Percentiles rank a stretch among this genome's conserved stretches.
phyloP scores from a whole-genome alignment of 1,140 invertebrate genomes.

The Brachionus angularis region DNA sequence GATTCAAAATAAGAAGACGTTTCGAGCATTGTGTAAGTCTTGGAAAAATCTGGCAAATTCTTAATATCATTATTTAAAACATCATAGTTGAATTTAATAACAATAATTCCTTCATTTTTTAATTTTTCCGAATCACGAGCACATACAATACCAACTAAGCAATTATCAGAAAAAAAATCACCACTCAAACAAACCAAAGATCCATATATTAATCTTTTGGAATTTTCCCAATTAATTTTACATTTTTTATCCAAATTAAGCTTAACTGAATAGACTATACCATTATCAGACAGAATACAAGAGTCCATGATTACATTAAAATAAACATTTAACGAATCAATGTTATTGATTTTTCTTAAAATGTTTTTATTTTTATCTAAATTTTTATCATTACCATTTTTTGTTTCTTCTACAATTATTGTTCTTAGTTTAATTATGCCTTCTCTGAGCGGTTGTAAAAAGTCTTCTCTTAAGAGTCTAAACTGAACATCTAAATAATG shows the following conservation, averaged over 20 bases:
- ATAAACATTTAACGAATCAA: background rate
- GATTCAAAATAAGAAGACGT: constrained; percentile 60
- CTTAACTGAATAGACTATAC: constrained; percentile 44
- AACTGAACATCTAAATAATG: constrained; percentile 74
- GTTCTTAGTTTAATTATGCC: constrained; percentile 51
- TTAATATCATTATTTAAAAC: background rate
- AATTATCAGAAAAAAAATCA: background rate
- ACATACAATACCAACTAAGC: background rate
- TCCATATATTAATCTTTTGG: constrained; percentile 65
- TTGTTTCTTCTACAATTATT: background rate
- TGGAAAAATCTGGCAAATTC: background rate
- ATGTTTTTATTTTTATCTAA: background rate
- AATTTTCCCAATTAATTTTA: constrained; percentile 47
- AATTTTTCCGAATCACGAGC: background rate
- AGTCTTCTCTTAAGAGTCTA: constrained; percentile 69
- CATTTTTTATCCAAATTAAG: constrained; percentile 42
- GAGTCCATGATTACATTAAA: background rate
- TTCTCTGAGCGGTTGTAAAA: constrained; percentile 56
- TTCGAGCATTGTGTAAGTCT: constrained; percentile 54
- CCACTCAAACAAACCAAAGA: background rate
- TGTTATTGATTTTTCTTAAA: background rate
- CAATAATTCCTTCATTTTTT: background rate
- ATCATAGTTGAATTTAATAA: background rate
- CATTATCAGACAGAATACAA: background rate
- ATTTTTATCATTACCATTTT: background rate